Conservation (phyloP, 2,888 invertebrate genomes). For the Meandrusa payeni region DNA sequence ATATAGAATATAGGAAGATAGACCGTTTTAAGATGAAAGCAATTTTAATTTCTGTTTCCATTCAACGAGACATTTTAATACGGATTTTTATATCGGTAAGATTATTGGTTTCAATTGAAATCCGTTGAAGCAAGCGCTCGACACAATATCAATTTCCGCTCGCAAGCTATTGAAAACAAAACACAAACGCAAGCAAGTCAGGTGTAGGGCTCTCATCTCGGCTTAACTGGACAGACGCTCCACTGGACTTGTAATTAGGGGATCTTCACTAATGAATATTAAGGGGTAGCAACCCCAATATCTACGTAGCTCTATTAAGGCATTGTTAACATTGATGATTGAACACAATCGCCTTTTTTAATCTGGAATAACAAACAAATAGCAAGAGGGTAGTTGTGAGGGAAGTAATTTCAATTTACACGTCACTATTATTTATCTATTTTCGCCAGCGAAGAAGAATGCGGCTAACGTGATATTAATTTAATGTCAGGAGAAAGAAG, state of each 20-base stretch:
- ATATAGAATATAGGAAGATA: too few relatives aligned
- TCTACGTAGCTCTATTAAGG: constrained; percentile 34
- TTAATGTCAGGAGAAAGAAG: too few relatives aligned
- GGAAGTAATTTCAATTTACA: neutral
- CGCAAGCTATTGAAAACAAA: constrained; percentile 57
- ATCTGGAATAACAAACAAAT: constrained; percentile 43
- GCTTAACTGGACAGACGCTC: constrained; percentile 42
- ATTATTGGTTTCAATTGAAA: constrained; percentile 57
- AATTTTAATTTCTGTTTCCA: constrained; percentile 7
- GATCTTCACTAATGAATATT: constrained; percentile 70
- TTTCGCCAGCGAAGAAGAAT: too few relatives aligned
- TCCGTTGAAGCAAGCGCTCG: constrained; percentile 45
- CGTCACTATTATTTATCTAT: too few relatives aligned
- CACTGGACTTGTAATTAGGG: constrained; percentile 68
- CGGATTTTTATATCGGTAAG: constrained; percentile 40
- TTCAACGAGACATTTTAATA: constrained; percentile 39
- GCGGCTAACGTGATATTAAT: too few relatives aligned
- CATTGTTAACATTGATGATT: constrained; percentile 55
- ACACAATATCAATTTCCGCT: constrained; percentile 68
- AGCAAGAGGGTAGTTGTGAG: constrained; percentile 29
- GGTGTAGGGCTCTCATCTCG: constrained; percentile 63
- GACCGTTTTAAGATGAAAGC: constrained; percentile 2
- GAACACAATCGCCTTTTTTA: constrained; percentile 57
- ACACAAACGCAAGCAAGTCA: constrained; percentile 58
- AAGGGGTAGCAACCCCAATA: constrained; percentile 63